phyloP scores from a whole-genome alignment of 2,888 invertebrate genomes.

The Drosophila kuntzei region DNA sequence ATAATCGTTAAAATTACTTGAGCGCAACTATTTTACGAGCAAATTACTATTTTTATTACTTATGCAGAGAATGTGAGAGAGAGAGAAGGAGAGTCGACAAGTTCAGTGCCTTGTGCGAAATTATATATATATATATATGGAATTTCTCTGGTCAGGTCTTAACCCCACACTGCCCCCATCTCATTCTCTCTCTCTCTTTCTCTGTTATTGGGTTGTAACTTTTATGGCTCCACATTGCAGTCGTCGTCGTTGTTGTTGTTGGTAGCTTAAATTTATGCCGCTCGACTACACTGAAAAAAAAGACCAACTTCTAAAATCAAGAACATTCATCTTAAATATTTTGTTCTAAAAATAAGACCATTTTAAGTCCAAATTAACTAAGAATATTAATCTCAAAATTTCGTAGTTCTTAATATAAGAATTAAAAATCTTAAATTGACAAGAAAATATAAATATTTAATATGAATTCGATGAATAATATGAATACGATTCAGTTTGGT shows the following conservation, averaged over 20 bases:
- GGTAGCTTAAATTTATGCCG: constrained; percentile 67
- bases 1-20: constrained; percentile 81
- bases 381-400: too few species aligned
- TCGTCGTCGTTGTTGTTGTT: constrained; percentile 10
- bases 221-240: constrained; percentile 70
- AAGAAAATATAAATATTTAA: too few species aligned
- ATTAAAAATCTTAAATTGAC: too few species aligned
- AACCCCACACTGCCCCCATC: constrained; percentile 17
- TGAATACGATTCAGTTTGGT: too few species aligned
- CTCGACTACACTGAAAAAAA: too few species aligned
- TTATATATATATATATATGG: constrained; percentile 67
- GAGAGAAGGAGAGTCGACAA: constrained; percentile 50
- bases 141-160: constrained; percentile 49
- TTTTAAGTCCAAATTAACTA: too few species aligned
- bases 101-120: constrained; percentile 66
- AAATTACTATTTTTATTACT: constrained; percentile 79
- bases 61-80: constrained; percentile 56
- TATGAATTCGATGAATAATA: too few species aligned
- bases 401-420: too few species aligned
- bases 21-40: constrained; percentile 80
- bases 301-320: too few species aligned
- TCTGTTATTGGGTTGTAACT: constrained; percentile 63
- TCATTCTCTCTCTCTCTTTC: constrained; percentile 9
- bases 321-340: too few species aligned
- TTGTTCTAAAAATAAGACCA: too few species aligned